Percentiles rank a stretch among this genome's conserved stretches.
Evolutionary conservation across 23 tunicate genomes (phyloP).

Genomic region (Ciona savignyi): DNA sequence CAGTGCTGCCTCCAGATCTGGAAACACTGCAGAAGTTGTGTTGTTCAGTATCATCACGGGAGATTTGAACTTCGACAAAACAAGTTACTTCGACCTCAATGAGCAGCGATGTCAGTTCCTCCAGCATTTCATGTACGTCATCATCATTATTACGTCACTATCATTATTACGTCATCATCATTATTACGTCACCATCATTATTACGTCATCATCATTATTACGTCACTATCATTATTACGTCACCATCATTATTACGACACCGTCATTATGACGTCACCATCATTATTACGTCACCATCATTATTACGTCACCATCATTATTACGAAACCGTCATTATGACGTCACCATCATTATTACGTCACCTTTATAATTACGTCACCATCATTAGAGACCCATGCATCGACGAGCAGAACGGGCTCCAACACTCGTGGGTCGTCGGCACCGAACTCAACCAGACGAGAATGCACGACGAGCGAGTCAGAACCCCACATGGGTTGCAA

Average conservation of each 20-base stretch:
- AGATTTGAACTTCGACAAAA: conserved; percentile 83
- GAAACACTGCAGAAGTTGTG: conserved; percentile 21
- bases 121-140: conserved; percentile 22
- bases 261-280: no score
- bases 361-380: no score
- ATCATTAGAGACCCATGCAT: conserved; percentile 81
- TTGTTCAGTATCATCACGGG: conserved; percentile 69
- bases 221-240: no score
- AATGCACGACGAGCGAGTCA: conserved; percentile 41
- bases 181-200: no score
- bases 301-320: no score
- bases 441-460: conserved; percentile 56
- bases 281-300: no score
- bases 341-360: no score
- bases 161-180: no score
- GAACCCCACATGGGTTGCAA: conserved; percentile 60
- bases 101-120: conserved; percentile 58
- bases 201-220: no score
- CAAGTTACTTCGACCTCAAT: conserved; percentile 40
- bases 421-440: conserved; percentile 82
- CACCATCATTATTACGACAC: no score
- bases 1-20: background rate
- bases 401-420: conserved; percentile 40
- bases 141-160: no score
- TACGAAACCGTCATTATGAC: no score